Evolutionary conservation across 23 tunicate species (phyloP), one percentile per base, ranked within the genome.

Genomic region (Aplidium turbinatum): DNA sequence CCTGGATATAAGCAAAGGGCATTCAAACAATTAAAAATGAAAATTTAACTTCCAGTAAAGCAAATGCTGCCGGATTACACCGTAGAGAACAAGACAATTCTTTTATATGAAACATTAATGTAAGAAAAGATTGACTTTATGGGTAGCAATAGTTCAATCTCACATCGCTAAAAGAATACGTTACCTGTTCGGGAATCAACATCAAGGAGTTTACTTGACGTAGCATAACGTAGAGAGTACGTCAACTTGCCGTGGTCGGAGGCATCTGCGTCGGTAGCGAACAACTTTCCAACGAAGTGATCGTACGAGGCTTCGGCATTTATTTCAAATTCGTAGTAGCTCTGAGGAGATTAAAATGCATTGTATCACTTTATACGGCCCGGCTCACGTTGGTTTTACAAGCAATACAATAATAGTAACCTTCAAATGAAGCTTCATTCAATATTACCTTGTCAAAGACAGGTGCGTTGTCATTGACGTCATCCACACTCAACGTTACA

Each of bases 401-500:
- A 20, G 20, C 7, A 20, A 56, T 23, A 56, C 24, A 56, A n/a
- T 11, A 56, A 20, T 20, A n/a, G 51, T 11, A 11, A 18, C 18
- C 16, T 13, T 45, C 18, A 11, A 18, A 45, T 45, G 51, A 18
- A 11, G 13, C 16, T 18, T 45, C n/a, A n/a, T 56, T 19, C 21
- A n/a, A 16, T 7, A n/a, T 1, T 64, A 83, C 89, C 76, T 74
- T 38, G 19, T 65, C 70, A 31, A 83, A 75, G 9, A 24, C 47
- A 16, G 89, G 89, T 27, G 81, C 58, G 56, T 83, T 65, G 38
- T 83, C 81, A 31, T 83, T 83, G 30, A 83, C 80, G 67, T 83
- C 89, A 52, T 75, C 76, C 26, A 83, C 70, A 4, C 0, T 3
- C 13, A 83, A 4, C n/a, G 47, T 83, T 19, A 75, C 89, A 36